phyloP scores from a whole-genome alignment of 2,113 vertebrate genomes.

The Reinhardtius hippoglossoides region DNA sequence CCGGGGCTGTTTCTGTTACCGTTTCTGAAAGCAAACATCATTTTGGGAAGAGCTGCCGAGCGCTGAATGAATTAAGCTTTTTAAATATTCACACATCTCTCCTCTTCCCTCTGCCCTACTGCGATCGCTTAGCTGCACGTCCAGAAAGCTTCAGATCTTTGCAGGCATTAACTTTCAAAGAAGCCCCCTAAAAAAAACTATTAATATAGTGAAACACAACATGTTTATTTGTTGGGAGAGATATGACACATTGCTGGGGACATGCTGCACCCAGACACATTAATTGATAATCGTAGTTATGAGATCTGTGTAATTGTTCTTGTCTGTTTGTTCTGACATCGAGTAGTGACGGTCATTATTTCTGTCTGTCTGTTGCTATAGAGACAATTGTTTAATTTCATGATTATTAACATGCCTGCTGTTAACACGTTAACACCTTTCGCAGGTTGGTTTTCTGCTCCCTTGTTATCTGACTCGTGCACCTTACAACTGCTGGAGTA shows the following conservation, averaged over 20 bases:
- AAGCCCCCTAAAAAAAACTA: conserved; percentile 13
- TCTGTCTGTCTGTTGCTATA: conserved; percentile 34
- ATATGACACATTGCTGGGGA: conserved; percentile 6
- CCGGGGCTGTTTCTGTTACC: conserved; percentile 41
- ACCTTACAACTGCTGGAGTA: conserved; percentile 2
- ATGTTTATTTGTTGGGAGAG: conserved; percentile 49
- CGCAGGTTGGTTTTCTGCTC: conserved; percentile 6
- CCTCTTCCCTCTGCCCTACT: conserved; percentile 44
- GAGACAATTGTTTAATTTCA: conserved; percentile 23
- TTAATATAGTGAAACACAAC: conserved; percentile 19
- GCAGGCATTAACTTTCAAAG: conserved; percentile 28
- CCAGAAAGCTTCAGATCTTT: conserved; percentile 54
- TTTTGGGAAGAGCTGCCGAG: conserved; percentile 43
- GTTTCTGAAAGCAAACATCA: conserved; percentile 1
- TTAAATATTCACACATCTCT: conserved; percentile 67
- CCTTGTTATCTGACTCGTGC: background rate
- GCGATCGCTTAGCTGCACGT: conserved; percentile 51
- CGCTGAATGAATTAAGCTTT: conserved; percentile 51
- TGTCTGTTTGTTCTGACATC: conserved; percentile 23
- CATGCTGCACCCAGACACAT: conserved; percentile 19
- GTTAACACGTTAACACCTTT: background rate
- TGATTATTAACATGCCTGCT: background rate
- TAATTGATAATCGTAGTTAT: conserved; percentile 25
- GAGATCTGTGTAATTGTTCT: conserved; percentile 24
- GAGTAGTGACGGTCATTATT: conserved; percentile 26